Conservation (phyloP, 2,113 vertebrate genomes). For the Phaetusa simplex region DNA sequence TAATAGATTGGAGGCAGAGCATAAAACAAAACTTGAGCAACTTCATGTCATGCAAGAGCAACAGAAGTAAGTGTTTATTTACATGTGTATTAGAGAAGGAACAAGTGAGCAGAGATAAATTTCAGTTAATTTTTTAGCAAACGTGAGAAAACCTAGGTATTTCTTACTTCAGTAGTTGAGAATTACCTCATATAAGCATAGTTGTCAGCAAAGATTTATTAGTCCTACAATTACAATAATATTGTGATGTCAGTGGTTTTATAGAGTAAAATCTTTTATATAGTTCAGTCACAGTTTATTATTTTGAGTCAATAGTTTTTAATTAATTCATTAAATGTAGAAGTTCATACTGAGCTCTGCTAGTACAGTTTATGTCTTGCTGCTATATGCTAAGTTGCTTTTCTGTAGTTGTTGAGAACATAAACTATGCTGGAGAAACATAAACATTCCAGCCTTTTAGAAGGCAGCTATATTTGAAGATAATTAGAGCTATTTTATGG, state of each 20-base stretch:
- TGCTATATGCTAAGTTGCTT: not conserved
- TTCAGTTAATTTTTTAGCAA: not conserved
- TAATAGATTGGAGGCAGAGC: constrained; percentile 90
- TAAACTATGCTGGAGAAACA: not conserved
- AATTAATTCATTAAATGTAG: not conserved
- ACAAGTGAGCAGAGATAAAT: not conserved
- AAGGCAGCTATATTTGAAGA: not conserved
- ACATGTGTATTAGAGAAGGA: not conserved
- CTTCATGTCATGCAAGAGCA: constrained; percentile 97
- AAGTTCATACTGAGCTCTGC: not conserved
- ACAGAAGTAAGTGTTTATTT: constrained; percentile 83
- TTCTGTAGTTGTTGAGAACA: not conserved
- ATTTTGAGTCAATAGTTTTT: not conserved
- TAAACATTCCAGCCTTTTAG: not conserved
- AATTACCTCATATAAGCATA: not conserved
- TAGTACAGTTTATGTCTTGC: not conserved
- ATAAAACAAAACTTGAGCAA: constrained; percentile 98
- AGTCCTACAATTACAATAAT: not conserved
- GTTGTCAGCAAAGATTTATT: not conserved
- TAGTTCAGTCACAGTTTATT: not conserved
- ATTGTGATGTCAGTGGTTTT: not conserved
- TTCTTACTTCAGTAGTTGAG: not conserved
- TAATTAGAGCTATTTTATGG: not conserved
- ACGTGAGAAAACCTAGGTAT: not conserved
- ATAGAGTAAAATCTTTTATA: not conserved